phyloP scores from a whole-genome alignment of 2,113 vertebrate species.

The Grammomys dolichurus region DNA sequence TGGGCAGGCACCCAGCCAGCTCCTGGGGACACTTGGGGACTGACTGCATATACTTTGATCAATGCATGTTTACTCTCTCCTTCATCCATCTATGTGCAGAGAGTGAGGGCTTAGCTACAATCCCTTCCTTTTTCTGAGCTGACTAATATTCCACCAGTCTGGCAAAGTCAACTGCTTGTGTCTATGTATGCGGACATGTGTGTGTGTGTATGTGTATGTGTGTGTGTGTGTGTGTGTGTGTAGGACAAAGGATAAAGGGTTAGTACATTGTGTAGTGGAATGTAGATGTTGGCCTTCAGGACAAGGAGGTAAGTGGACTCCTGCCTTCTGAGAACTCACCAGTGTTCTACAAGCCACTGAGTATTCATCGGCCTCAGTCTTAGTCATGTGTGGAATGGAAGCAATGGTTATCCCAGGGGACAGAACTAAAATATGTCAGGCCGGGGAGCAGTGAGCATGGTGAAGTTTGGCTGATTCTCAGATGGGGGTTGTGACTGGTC shows the following conservation, averaged over 20 bases:
- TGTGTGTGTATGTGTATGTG: no score
- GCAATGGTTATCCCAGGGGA: neutral
- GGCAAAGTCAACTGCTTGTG: neutral
- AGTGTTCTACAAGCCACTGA: neutral
- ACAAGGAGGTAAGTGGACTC: neutral
- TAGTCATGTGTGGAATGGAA: neutral
- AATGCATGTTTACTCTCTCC: neutral
- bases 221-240: no score
- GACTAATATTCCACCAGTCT: neutral
- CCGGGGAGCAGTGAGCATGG: rapidly evolving
- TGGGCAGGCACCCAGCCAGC: neutral
- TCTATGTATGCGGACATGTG: neutral
- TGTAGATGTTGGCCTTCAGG: neutral
- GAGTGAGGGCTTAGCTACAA: neutral
- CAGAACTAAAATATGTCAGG: neutral
- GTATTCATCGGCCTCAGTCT: neutral
- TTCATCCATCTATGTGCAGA: neutral
- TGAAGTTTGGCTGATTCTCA: neutral
- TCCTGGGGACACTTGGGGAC: neutral
- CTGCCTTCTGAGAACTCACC: neutral
- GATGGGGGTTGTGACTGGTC: neutral
- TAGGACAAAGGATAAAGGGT: neutral
- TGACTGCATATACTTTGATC: neutral
- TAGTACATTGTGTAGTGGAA: neutral
- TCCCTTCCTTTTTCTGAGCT: neutral